Conservation (phyloP, 2,113 vertebrate genomes). For the Otocyon megalotis region DNA sequence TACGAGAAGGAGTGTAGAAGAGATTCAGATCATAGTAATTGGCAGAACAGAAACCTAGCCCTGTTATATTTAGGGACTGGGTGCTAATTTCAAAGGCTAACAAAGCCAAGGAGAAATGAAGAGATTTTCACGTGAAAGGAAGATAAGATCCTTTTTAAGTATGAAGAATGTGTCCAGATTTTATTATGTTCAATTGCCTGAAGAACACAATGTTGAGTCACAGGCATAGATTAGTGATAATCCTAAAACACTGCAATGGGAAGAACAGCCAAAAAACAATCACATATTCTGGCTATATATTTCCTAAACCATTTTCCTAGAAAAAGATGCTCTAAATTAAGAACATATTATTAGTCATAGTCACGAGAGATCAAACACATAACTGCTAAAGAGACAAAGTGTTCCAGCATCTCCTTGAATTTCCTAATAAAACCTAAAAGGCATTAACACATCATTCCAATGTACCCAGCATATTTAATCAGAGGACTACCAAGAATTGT, state of each 20-base stretch:
- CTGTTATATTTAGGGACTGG: background rate
- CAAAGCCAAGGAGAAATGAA: background rate
- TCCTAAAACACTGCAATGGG: background rate
- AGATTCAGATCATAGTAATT: background rate
- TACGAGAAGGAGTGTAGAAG: background rate
- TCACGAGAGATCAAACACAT: background rate
- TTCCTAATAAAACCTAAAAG: slow-evolving; percentile 33
- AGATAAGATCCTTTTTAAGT: background rate
- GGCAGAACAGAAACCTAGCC: background rate
- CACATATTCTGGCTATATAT: background rate
- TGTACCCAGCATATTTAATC: background rate
- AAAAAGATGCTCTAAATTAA: background rate
- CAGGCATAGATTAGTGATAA: background rate
- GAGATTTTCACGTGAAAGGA: background rate
- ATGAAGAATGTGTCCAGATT: background rate
- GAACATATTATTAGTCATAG: slow-evolving; percentile 10
- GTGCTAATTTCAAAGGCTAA: background rate
- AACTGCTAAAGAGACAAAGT: background rate
- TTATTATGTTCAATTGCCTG: background rate
- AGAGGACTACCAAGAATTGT: background rate
- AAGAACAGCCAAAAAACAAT: background rate
- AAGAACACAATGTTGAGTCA: background rate
- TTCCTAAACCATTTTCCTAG: background rate
- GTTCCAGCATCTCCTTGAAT: slow-evolving; percentile 40
- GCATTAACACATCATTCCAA: background rate